A percentile compares a stretch with the other conserved stretches of the same genome.
Conservation (phyloP, 2,797 vertebrate species). For the Denticeps clupeoides region DNA sequence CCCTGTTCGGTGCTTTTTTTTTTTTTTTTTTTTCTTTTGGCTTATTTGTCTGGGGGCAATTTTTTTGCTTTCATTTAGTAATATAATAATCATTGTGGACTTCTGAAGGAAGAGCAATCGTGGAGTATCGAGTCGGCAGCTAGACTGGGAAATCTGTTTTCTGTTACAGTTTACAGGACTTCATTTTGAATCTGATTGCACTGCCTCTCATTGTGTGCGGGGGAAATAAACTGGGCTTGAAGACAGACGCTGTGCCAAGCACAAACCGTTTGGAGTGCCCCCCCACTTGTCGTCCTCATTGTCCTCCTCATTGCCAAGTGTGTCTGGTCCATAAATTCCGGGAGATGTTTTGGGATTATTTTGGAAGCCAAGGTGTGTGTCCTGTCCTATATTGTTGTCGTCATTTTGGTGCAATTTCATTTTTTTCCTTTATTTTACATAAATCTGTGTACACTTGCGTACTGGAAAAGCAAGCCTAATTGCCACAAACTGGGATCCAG, state of each 20-base stretch:
- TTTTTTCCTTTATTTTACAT: too few relatives aligned
- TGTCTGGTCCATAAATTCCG: too few relatives aligned
- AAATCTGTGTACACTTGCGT: background rate
- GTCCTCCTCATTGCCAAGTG: background rate
- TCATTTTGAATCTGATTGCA: conserved; percentile 15
- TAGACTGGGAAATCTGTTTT: conserved; percentile 25
- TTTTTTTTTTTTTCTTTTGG: too few relatives aligned
- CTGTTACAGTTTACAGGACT: conserved; percentile 31
- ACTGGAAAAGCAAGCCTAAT: background rate
- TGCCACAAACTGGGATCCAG: background rate
- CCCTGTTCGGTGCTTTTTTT: background rate
- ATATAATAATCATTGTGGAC: background rate
- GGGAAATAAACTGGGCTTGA: conserved; percentile 1
- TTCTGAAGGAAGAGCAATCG: conserved; percentile 9
- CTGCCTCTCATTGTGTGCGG: conserved; percentile 15
- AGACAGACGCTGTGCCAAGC: background rate
- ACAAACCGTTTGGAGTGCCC: conserved; percentile 12
- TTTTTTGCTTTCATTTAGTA: background rate
- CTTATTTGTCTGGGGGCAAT: too few relatives aligned
- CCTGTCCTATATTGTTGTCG: too few relatives aligned
- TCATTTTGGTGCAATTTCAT: background rate
- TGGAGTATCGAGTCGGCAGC: conserved; percentile 33
- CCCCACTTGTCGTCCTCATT: background rate
- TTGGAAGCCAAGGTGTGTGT: too few relatives aligned
- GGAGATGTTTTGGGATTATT: too few relatives aligned